Evolutionary conservation across 2,797 vertebrate species (phyloP).

Genomic region (Eulemur albifrons): DNA sequence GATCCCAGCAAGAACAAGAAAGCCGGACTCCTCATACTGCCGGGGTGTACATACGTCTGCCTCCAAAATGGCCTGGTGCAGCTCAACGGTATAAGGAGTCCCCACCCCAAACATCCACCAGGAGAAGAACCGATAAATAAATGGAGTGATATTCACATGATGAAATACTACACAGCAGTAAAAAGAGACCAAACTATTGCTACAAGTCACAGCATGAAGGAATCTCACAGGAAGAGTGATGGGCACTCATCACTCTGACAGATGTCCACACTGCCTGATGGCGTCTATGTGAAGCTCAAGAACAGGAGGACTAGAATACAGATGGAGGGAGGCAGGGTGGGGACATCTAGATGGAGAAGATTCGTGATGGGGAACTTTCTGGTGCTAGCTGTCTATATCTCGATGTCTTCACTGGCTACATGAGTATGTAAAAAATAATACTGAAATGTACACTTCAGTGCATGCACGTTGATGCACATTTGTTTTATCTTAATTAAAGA

Average conservation of each 20-base stretch:
- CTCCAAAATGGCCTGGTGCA: background rate
- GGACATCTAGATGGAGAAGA: background rate
- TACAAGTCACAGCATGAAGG: rapidly evolving
- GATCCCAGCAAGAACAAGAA: rapidly evolving
- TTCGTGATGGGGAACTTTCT: background rate
- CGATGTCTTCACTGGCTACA: background rate
- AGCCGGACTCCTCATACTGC: background rate
- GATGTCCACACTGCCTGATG: rapidly evolving
- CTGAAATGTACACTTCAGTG: background rate
- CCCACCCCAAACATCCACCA: background rate
- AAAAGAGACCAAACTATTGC: background rate
- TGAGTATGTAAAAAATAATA: background rate
- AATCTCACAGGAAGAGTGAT: background rate
- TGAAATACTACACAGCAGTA: background rate
- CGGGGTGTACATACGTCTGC: background rate
- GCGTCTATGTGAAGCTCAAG: background rate
- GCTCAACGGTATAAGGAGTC: background rate
- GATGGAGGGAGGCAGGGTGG: background rate
- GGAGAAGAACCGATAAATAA: background rate
- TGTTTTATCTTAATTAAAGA: background rate
- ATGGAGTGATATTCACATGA: rapidly evolving
- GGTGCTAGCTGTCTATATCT: background rate
- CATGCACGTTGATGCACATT: background rate
- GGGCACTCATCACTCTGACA: background rate
- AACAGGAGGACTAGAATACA: background rate